Conservation (phyloP, 2,888 invertebrate genomes). For the Eupithecia vulgata region DNA sequence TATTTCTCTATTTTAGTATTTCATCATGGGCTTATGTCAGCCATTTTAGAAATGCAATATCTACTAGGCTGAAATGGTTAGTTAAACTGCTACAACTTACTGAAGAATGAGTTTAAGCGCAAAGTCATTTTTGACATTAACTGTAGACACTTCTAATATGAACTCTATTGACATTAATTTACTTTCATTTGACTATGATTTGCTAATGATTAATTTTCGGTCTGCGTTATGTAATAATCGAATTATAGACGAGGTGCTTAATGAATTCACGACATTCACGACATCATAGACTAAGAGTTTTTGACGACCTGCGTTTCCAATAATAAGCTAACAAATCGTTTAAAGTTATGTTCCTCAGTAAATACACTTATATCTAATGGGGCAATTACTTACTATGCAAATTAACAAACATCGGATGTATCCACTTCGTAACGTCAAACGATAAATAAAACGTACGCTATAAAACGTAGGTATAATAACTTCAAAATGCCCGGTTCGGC, state of each 20-base stretch:
- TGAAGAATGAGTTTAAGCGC: no score
- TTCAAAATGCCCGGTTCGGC: slow-evolving; percentile 46
- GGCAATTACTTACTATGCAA: slow-evolving; percentile 11
- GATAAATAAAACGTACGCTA: slow-evolving; percentile 36
- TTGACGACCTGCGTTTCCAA: background rate
- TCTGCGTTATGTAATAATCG: no score
- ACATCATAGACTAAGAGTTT: background rate
- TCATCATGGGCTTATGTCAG: background rate
- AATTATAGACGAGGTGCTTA: no score
- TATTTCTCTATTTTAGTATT: background rate
- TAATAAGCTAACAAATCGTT: background rate
- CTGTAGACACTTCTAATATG: no score
- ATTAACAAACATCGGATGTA: slow-evolving; percentile 5
- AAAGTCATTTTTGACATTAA: no score
- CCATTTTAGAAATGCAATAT: no score
- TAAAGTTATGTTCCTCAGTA: background rate
- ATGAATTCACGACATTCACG: background rate
- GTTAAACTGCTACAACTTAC: no score
- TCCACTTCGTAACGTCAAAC: slow-evolving; percentile 24
- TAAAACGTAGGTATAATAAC: slow-evolving; percentile 46
- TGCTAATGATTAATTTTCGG: no score
- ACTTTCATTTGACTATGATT: no score
- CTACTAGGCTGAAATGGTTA: no score
- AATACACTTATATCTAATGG: background rate
- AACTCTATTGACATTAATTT: no score